Evolutionary conservation across 2,113 vertebrate species (phyloP), one percentile per base, ranked within the genome.

Genomic region (Natator depressus): DNA sequence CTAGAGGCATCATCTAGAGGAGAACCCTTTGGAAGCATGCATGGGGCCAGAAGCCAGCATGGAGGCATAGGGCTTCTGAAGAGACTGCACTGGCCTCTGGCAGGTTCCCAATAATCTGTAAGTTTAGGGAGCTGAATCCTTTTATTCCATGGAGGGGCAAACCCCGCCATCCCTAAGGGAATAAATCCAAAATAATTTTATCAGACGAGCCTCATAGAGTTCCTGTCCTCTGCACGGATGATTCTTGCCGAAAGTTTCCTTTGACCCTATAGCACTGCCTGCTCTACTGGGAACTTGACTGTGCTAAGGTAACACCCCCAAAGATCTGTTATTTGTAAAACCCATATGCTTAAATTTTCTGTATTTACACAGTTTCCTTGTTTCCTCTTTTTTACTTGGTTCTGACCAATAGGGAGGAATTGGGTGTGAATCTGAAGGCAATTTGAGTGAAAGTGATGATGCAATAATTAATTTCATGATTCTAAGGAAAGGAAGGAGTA

Each of bases 241-340:
- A 85, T 65, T 89, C 75, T 80, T 76, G 7, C 14, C 16, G 16
- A 92, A 91, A 11, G 13, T 25, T 89, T 93, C 82, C 20, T 2
- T 79, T 89, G 84, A 69, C 54, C 94, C 90, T 93, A 51, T 94
- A 84, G 80, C 5, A 57, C 75, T 89, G 69, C 42, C 51, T 85
- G 50, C 12, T 89, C 19, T 94, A 91, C 93, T 94, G 82, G 89
- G 89, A 51, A 62, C 29, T 50, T 69, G 27, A 25, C 79, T 93
- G 31, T 81, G 46, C 81, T 81, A 93, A 69, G 12, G 22, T 25
- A 46, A 46, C 42, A 20, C 80, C 95, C 42, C 79, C n/a, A 94
- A 51, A 82, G 65, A 62, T 82, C 89, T 90, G 54, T 53, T 96
- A 84, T 85, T 94, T 90, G 27, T 88, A 90, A 96, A 94, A 82